phyloP scores from a whole-genome alignment of 2,113 vertebrate genomes.

The Myiopsitta monachus region DNA sequence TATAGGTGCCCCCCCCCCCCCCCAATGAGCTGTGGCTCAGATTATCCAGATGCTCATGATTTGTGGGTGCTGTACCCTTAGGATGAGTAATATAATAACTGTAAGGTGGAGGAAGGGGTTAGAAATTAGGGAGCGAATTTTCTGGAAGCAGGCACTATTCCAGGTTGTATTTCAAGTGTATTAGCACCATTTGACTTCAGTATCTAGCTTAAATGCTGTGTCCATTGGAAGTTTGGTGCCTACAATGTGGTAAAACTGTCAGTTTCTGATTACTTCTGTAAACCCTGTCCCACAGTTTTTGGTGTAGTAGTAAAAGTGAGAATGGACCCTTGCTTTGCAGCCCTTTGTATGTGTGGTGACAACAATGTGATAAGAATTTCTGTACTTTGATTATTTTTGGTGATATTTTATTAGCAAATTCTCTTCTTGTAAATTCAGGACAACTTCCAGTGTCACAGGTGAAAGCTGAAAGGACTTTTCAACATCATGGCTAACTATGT shows the following conservation, averaged over 20 bases:
- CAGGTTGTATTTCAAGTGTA: neutral
- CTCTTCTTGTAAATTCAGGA: neutral
- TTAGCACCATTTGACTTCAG: neutral
- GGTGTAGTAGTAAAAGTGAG: neutral
- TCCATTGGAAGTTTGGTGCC: neutral
- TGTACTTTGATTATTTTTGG: neutral
- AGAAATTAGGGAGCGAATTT: neutral
- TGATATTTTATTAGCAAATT: neutral
- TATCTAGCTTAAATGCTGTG: neutral
- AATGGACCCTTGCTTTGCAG: neutral
- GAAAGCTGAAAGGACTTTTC: neutral
- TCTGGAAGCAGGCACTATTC: neutral
- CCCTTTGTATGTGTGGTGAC: neutral
- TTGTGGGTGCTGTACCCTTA: neutral
- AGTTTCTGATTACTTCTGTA: neutral
- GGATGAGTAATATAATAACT: neutral
- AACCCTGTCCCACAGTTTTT: neutral
- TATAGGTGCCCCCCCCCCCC: too few relatives aligned
- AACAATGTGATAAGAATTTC: neutral
- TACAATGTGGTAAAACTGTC: neutral
- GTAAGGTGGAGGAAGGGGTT: neutral
- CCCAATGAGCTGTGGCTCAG: neutral
- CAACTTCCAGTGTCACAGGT: neutral
- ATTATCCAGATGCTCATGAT: neutral
- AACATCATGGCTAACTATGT: neutral